Evolutionary conservation across 1,140 invertebrate species (phyloP).

Genomic region (Drosophila neocordata): DNA sequence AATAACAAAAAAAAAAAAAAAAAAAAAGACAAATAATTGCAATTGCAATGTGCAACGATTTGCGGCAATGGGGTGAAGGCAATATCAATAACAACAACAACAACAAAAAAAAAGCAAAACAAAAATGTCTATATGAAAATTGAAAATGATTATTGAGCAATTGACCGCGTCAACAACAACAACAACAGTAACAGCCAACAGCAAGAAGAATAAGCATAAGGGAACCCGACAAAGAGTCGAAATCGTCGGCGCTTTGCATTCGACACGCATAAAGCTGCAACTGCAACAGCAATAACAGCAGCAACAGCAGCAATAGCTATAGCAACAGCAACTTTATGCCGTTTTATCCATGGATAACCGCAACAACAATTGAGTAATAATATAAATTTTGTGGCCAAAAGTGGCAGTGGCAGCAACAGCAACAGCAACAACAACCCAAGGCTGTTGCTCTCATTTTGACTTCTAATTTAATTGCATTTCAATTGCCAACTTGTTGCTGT

Average conservation of each 20-base stretch:
- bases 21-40: conserved; percentile 65
- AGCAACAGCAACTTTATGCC: conserved; percentile 36
- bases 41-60: conserved; percentile 75
- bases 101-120: conserved; percentile 25
- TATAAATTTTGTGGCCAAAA: conserved; percentile 73
- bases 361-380: conserved; percentile 77
- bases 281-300: conserved; percentile 32
- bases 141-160: conserved; percentile 79
- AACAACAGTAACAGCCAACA: conserved; percentile 36
- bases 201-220: conserved; percentile 32
- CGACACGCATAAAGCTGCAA: conserved; percentile 68
- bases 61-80: conserved; percentile 78
- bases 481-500: conserved; percentile 39
- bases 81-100: conserved; percentile 36
- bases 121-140: conserved; percentile 77
- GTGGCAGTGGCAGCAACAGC: conserved; percentile 38
- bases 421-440: conserved; percentile 52
- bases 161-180: conserved; percentile 30
- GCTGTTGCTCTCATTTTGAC: conserved; percentile 54
- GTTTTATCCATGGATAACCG: conserved; percentile 63
- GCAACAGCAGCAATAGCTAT: conserved; percentile 24
- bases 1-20: conserved; percentile 18
- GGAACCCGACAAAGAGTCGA: conserved; percentile 68
- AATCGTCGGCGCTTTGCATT: conserved; percentile 73
- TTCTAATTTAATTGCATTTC: conserved; percentile 75